phyloP scores from a whole-genome alignment of 2,888 invertebrate species.

The Napeogenes inachia region DNA sequence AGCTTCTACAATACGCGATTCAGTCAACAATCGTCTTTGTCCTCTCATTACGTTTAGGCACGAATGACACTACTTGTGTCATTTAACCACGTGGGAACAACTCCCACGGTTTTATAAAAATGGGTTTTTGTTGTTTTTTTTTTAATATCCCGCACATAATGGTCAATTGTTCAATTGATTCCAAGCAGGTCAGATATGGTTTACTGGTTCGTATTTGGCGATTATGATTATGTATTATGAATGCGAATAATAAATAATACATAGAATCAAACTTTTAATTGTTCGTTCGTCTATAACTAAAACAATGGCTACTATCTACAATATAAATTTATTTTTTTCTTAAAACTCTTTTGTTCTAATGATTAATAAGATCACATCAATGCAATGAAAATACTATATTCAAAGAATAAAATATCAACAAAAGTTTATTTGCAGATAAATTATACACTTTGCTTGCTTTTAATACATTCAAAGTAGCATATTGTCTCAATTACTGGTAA shows the following conservation, averaged over 20 bases:
- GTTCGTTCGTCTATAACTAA: too few relatives aligned
- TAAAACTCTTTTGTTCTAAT: too few relatives aligned
- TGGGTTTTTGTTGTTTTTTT: slow-evolving; percentile 45
- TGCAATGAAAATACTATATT: too few relatives aligned
- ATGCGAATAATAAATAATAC: neutral
- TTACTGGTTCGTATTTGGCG: neutral
- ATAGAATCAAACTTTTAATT: neutral
- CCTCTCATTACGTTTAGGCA: slow-evolving; percentile 31
- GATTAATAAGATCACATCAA: too few relatives aligned
- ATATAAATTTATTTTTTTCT: too few relatives aligned
- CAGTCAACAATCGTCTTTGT: slow-evolving; percentile 35
- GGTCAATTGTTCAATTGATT: slow-evolving; percentile 70
- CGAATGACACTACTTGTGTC: slow-evolving; percentile 31
- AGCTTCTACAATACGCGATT: too few relatives aligned
- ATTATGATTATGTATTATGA: neutral
- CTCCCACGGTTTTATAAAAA: slow-evolving; percentile 62
- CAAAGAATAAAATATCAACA: too few relatives aligned
- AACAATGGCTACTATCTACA: too few relatives aligned
- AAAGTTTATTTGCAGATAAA: too few relatives aligned
- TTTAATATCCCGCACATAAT: slow-evolving; percentile 71
- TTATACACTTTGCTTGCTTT: too few relatives aligned
- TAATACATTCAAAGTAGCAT: too few relatives aligned
- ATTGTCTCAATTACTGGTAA: neutral
- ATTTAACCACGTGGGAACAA: slow-evolving; percentile 52
- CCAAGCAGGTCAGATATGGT: slow-evolving; percentile 43